A percentile compares a stretch with the other conserved stretches of the same genome.
These are phyloP conservation scores for Danaus chrysippus DNA, from an alignment of 2,888 invertebrate genomes.

Conservation along the genomic window DNA sequence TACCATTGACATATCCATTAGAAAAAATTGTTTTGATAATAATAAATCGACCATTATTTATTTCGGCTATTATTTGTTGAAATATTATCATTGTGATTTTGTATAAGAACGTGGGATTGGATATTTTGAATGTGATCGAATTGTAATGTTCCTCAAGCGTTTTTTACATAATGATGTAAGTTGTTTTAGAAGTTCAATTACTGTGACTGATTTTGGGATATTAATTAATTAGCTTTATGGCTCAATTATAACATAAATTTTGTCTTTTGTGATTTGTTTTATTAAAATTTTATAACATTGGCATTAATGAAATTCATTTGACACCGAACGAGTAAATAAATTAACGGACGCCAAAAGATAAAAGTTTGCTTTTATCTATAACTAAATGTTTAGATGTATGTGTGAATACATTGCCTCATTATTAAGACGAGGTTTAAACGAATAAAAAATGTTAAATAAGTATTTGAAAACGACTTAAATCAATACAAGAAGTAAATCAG, in stretches of 20 bases:
- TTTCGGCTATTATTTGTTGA: neutral
- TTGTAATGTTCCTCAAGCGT: slow-evolving; percentile 31
- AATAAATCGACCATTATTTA: neutral
- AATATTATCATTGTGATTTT: neutral
- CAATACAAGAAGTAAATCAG: no score
- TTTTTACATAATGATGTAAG: slow-evolving; percentile 2
- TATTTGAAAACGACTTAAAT: no score
- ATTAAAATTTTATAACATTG: neutral
- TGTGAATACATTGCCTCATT: no score
- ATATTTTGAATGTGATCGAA: slow-evolving; percentile 19
- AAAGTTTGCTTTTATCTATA: no score
- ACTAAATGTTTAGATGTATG: no score
- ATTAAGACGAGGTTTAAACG: no score
- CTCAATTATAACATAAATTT: slow-evolving; percentile 50
- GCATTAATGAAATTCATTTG: neutral
- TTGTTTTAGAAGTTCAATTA: slow-evolving; percentile 23
- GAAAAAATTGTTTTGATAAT: no score
- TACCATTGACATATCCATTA: slow-evolving; percentile 9
- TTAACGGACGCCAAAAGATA: no score
- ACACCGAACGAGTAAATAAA: no score
- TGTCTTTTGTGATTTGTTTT: neutral
- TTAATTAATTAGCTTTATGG: slow-evolving; percentile 37
- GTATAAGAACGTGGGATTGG: slow-evolving; percentile 1
- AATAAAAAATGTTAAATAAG: no score
- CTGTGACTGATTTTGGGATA: slow-evolving; percentile 36